These are phyloP conservation scores for Pseudonaja textilis DNA, from an alignment of 2,113 vertebrate genomes.

Conservation along the genomic window DNA sequence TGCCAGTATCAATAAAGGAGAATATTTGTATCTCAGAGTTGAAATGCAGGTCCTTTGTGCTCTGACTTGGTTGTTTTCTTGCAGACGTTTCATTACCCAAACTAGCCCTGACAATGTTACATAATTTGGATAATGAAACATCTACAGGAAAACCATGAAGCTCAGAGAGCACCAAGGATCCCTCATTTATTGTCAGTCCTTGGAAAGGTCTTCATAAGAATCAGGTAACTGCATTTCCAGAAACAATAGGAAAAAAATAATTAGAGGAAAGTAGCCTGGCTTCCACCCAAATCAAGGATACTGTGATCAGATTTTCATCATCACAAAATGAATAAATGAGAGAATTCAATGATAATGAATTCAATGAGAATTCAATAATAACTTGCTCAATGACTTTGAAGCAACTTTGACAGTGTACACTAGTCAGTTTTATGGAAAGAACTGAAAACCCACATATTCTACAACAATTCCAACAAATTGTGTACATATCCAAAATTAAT, in stretches of 20 bases:
- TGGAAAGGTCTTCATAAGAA: neutral
- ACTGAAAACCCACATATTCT: neutral
- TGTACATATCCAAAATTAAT: neutral
- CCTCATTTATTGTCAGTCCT: neutral
- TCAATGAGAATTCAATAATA: neutral
- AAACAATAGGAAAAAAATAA: neutral
- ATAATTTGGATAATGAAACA: too few species aligned
- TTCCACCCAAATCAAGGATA: neutral
- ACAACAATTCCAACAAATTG: neutral
- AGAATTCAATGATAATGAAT: neutral
- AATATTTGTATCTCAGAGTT: neutral
- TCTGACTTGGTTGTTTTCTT: neutral
- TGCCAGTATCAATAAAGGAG: neutral
- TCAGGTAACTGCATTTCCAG: neutral
- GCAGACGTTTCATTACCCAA: neutral
- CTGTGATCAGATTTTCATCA: neutral
- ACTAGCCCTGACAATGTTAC: neutral
- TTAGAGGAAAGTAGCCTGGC: neutral
- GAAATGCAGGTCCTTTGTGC: neutral
- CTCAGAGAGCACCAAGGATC: neutral
- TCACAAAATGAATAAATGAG: neutral
- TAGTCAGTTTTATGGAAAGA: neutral
- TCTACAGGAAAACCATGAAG: neutral
- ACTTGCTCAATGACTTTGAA: neutral
- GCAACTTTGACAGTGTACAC: neutral